Base-by-base conservation (phyloP, 1,140 invertebrate species). In the Dendrolimus punctatus region DNA sequence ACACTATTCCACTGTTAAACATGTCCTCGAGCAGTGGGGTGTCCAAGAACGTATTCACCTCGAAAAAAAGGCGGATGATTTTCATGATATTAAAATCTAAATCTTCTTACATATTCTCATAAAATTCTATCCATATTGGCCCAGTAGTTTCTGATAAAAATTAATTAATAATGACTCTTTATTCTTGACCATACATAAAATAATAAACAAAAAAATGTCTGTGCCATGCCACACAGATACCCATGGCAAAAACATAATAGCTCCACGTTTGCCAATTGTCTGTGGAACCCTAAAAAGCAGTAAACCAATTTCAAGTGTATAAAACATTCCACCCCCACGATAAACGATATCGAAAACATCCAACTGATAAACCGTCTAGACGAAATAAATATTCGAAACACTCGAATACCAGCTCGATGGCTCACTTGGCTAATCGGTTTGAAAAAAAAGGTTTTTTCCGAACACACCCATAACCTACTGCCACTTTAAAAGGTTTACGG, bases 351-450 rank as follows among this genome's bases (percentile, higher is more conserved):
- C 66, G 64, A 78, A 73, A 68, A 55, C 61, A 68, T 65, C 66
- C 63, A 71, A 53, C 58, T 61, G 81, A 85, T 85, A 83, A 85
- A 55, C 48, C 57, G 81, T 85, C 81, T 85, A 85, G 81, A 83
- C 78, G 73, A 51, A 75, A 82, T 82, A 85, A 80, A 83, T 79
- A 79, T 81, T 66, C 69, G 52, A 71, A 77, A 72, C 78, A 81
- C 79, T 85, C 81, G 77, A 83, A 81, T 85, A 58, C 80, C 77
- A 71, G 64, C 57, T 67, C 75, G 72, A 79, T 85, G 75, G 81
- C 75, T 85, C 81, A 85, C 80, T 85, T 81, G 78, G 81, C 79
- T 82, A 85, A 85, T 82, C 81, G 76, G 69, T 68, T 60, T 68
- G 68, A 72, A 68, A 71, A 77, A 76, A 66, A 71, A 70, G 64